Percentiles rank a stretch among this genome's conserved stretches.
Conservation (phyloP, 1,140 invertebrate species). For the Mercenaria mercenaria region DNA sequence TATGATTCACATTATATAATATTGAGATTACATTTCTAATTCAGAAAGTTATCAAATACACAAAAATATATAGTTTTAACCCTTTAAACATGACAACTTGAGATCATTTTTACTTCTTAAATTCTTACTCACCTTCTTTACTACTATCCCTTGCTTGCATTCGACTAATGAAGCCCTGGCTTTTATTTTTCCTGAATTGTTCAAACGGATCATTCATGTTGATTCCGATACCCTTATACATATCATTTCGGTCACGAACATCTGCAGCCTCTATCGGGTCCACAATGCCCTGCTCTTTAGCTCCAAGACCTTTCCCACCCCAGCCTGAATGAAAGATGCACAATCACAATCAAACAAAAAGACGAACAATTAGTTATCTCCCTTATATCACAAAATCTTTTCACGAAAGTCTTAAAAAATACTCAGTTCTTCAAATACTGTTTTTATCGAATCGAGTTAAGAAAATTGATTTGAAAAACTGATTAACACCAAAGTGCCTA, state of each 20-base stretch:
- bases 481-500: no score
- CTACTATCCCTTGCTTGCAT: slow-evolving; percentile 94
- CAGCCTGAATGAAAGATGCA: slow-evolving; percentile 88
- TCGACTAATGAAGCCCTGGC: slow-evolving; percentile 97
- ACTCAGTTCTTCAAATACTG: no score
- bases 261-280: slow-evolving; percentile 97
- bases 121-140: slow-evolving; percentile 5
- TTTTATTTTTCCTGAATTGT: slow-evolving; percentile 98
- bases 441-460: no score
- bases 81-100: no score
- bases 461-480: no score
- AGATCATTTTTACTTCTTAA: no score
- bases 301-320: slow-evolving; percentile 95
- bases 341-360: no score
- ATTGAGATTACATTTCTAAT: no score
- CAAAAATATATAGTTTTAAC: no score
- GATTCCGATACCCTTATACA: slow-evolving; percentile 96
- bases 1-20: no score
- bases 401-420: no score
- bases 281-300: slow-evolving; percentile 97
- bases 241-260: slow-evolving; percentile 95
- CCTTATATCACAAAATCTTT: not conserved
- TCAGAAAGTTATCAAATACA: no score
- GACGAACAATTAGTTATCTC: not conserved
- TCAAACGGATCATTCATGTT: slow-evolving; percentile 95